Base-by-base conservation (phyloP, 2,113 vertebrate species). In the Cephalopterus ornatus region DNA sequence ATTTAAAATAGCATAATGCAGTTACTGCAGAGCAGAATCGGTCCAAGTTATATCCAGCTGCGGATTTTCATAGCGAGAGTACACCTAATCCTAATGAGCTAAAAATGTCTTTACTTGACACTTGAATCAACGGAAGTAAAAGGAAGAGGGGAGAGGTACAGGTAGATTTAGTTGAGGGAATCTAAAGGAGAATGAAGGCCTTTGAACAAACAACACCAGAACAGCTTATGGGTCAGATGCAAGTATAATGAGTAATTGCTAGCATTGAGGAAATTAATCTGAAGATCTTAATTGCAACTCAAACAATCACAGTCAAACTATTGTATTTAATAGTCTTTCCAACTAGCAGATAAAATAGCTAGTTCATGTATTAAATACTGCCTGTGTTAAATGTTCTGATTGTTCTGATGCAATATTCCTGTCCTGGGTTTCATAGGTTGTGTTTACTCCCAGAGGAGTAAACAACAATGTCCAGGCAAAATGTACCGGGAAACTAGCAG, bases 231-330 rank as follows among this genome's bases (percentile, higher is more conserved):
- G 68, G 42, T 89, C 78, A 88, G 58, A 52, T 55, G 44, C 50
- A 58, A 65, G 27, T n/a, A 59, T 1, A 81, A 55, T 42, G 41
- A 87, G 19, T 71, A 92, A 82, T 59, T 82, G 33, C 30, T 81
- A 37, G n/a, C 49, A 84, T 81, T 92, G 32, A 61, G 61, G 33
- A 92, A 91, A 80, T 76, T 82, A 83, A 79, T 88, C 53, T 49
- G 63, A 88, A 89, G 49, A 61, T 77, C 59, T 93, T 95, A 90
- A 93, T 30, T 91, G 44, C 66, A 88, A 68, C 32, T 92, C 56
- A 86, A 89, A 85, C 47, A 61, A 52, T 85, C 87, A 63, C 59
- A 75, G 82, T 79, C 49, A 79, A 32, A 65, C 23, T 30, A 42
- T 46, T 90, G 13, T 68, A 68, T 90, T 12, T 76, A 63, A 59